Evolutionary conservation across 2,797 vertebrate species (phyloP), one percentile per base, ranked within the genome.

Genomic region (Eidolon dupreanum): DNA sequence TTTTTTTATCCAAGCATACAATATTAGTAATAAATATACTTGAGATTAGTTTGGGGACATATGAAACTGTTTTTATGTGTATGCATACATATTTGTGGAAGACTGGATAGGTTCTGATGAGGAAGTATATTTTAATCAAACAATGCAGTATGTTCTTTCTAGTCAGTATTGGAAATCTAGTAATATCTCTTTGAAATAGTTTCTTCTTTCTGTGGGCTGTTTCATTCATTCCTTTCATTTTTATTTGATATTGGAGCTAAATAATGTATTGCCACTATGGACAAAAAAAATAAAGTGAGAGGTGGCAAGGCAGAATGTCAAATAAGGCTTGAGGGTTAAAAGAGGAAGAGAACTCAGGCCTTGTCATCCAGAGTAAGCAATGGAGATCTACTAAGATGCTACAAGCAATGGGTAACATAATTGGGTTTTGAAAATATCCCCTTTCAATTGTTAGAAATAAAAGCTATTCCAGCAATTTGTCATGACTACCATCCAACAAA

Each of bases 291-390:
- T 38, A 5, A 59, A 13, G 4, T 68, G 24, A 74, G 2, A 82
- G 6, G 2, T 9, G 22, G 22, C 11, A 24, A 31, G 49, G 20
- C 5, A 41, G 3, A 9, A 12, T 46, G 10, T 16, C 2, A 79
- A 71, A 73, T 8, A 22, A 57, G 22, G 33, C 33, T 28, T 19
- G 1, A 33, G 3, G 22, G 26, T 6, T 73, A 8, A 36, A 38
- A 31, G 1, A 53, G 24, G 26, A 46, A 4, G 0, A 9, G 4
- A 4, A 15, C n/a, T 43, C 5, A 15, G 33, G 17, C 8, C 11
- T 61, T 46, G 8, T 22, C 17, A 75, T n/a, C 20, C 43, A 59
- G 11, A 33, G 2, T 26, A 13, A 61, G 19, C 24, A 28, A 33
- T 9, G 12, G 4, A n/a, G 43, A 59, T 33, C 22, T 31, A 55